These are phyloP conservation scores for Montipora capricornis DNA, from an alignment of 64 coral and sea anemone genomes.

Conservation along the genomic window DNA sequence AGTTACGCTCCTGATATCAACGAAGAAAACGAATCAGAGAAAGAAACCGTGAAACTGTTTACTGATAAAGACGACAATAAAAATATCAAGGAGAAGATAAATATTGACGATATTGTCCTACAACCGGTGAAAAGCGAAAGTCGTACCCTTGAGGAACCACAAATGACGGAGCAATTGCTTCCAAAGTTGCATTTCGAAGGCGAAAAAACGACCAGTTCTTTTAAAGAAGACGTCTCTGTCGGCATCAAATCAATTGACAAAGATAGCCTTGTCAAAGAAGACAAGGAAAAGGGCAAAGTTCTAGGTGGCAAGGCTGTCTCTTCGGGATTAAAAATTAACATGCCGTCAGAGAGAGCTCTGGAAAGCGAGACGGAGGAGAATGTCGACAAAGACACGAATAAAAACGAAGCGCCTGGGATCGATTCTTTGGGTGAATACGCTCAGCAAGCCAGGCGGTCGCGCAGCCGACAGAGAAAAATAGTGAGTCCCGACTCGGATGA, in stretches of 20 bases:
- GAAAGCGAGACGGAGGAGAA: constrained; percentile 22
- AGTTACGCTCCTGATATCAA: constrained; percentile 80
- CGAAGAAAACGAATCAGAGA: constrained; percentile 10
- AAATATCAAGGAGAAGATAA: constrained; percentile 37
- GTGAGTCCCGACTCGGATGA: constrained; percentile 85
- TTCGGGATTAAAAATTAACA: constrained; percentile 43
- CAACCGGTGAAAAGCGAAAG: not conserved
- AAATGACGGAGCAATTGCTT: not conserved
- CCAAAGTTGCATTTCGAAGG: not conserved
- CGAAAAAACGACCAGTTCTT: not conserved
- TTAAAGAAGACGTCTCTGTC: not conserved
- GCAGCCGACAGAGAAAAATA: constrained; percentile 87
- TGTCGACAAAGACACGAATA: constrained; percentile 6
- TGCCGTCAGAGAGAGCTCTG: constrained; percentile 16
- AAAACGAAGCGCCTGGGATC: constrained; percentile 61
- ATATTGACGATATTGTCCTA: constrained; percentile 31
- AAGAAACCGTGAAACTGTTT: not conserved
- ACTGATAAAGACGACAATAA: constrained; percentile 19
- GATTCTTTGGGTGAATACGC: constrained; percentile 90
- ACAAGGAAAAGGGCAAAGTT: not conserved
- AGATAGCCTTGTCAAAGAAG: not conserved
- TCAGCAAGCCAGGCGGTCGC: constrained; percentile 82
- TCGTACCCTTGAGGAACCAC: not conserved
- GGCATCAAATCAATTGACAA: not conserved
- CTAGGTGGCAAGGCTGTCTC: not conserved